Evolutionary conservation across 2,113 vertebrate species (phyloP).

Genomic region (Empidonax alnorum): DNA sequence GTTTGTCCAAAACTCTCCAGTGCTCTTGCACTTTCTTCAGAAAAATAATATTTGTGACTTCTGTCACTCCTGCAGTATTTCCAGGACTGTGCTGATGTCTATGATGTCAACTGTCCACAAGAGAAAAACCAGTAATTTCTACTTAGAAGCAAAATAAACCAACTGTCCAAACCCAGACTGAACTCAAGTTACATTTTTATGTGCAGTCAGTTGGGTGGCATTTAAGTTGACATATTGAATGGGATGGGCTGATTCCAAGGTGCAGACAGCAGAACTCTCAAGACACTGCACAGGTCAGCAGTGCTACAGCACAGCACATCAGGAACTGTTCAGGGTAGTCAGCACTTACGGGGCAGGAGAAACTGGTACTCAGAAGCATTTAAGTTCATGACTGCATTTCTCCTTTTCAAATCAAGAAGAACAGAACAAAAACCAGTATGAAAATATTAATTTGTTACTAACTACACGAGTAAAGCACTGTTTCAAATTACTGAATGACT

Average conservation of each 20-base stretch:
- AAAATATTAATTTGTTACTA: not conserved
- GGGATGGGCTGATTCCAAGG: not conserved
- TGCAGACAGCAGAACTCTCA: not conserved
- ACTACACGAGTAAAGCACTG: not conserved
- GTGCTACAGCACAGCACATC: not conserved
- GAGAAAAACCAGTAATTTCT: not conserved
- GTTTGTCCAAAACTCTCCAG: not conserved
- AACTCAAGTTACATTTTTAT: not conserved
- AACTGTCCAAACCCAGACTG: not conserved
- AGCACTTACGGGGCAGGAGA: constrained; percentile 20
- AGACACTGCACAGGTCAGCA: not conserved
- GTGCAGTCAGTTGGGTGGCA: not conserved
- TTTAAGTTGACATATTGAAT: not conserved
- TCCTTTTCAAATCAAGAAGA: not conserved
- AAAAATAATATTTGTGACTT: not conserved
- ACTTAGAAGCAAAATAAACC: not conserved
- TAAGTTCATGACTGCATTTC: not conserved
- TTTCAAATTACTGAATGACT: not conserved
- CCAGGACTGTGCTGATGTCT: not conserved
- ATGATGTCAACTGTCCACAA: not conserved
- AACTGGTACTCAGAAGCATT: not conserved
- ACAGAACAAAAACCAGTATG: not conserved
- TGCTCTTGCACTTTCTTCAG: not conserved
- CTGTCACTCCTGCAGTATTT: not conserved
- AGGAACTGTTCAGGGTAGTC: not conserved